Evolutionary conservation across 2,888 invertebrate genomes (phyloP).

Genomic region (Teleogryllus oceanicus): DNA sequence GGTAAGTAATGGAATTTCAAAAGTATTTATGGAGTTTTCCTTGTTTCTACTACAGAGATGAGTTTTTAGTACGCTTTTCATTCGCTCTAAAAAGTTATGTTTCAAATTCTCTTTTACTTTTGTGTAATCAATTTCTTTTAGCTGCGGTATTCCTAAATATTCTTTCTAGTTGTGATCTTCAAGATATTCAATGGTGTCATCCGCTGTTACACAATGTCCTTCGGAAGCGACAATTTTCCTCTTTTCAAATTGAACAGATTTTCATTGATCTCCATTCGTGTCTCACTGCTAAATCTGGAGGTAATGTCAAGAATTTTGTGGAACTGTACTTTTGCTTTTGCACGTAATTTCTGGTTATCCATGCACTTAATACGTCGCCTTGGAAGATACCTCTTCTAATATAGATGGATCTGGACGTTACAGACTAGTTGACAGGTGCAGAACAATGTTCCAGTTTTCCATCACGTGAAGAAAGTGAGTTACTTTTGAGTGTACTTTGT

Average conservation of each 20-base stretch:
- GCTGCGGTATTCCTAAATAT: neutral
- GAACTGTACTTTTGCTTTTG: neutral
- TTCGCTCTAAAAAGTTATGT: too few species aligned
- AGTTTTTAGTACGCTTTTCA: too few species aligned
- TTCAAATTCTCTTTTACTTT: too few species aligned
- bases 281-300: too few species aligned
- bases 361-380: neutral
- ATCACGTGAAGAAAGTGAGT: neutral
- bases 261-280: neutral
- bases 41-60: too few species aligned
- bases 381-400: slow-evolving; percentile 22
- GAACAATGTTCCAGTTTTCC: neutral
- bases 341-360: neutral
- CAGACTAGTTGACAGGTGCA: neutral
- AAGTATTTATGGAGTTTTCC: too few species aligned
- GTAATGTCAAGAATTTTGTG: neutral
- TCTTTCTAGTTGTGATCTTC: neutral
- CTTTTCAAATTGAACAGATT: neutral
- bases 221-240: neutral
- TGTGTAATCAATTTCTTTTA: neutral
- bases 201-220: neutral
- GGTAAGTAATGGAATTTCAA: neutral
- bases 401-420: neutral
- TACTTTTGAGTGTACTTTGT: neutral
- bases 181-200: neutral